Evolutionary conservation across 2,888 invertebrate species (phyloP).

Genomic region (Galerucella nymphaeae): DNA sequence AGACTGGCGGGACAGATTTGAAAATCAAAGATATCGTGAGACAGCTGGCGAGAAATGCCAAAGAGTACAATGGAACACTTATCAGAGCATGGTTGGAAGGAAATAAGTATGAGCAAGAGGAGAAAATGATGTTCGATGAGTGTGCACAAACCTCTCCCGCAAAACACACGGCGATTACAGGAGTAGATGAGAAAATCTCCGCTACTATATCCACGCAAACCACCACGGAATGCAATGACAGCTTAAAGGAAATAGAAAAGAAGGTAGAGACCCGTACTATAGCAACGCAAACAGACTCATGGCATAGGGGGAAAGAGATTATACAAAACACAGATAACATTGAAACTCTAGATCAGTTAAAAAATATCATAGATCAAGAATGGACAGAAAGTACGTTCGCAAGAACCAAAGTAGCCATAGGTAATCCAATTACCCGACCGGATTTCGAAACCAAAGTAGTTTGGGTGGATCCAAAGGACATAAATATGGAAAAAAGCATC

Average conservation of each 20-base stretch:
- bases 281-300: background rate
- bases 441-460: constrained; percentile 14
- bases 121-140: too few species aligned
- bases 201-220: too few species aligned
- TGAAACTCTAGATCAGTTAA: background rate
- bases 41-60: too few species aligned
- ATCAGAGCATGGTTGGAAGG: too few species aligned
- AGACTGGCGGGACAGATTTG: too few species aligned
- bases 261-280: background rate
- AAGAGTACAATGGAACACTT: too few species aligned
- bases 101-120: too few species aligned
- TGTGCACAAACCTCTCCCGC: too few species aligned
- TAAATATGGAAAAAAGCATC: constrained; percentile 22
- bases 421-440: background rate
- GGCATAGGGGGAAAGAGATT: background rate
- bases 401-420: background rate
- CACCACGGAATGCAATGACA: background rate
- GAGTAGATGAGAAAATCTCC: too few species aligned
- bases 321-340: background rate
- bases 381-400: background rate
- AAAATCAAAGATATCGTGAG: too few species aligned
- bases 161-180: too few species aligned
- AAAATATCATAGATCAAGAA: background rate
- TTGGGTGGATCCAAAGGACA: constrained; percentile 20
- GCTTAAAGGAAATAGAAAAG: background rate